Percentiles rank a stretch among this genome's conserved stretches.
These are phyloP conservation scores for Burhinus oedicnemus DNA, from an alignment of 2,113 vertebrate species.

Conservation along the genomic window DNA sequence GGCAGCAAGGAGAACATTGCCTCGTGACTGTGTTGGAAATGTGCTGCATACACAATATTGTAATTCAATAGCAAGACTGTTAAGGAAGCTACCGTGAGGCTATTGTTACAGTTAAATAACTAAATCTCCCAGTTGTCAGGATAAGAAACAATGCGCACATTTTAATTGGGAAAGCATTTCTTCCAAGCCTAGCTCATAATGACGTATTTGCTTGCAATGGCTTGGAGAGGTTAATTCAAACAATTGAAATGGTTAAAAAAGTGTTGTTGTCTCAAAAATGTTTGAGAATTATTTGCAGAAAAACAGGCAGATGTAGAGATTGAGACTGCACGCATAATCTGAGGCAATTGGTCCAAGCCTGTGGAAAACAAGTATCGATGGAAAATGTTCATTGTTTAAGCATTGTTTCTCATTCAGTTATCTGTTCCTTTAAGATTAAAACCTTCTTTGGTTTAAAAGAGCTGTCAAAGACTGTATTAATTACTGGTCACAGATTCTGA, in stretches of 20 bases:
- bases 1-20: not conserved
- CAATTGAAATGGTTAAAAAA: not conserved
- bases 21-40: not conserved
- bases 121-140: not conserved
- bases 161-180: not conserved
- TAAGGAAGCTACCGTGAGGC: not conserved
- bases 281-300: not conserved
- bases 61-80: not conserved
- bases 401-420: not conserved
- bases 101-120: not conserved
- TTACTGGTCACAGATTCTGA: not conserved
- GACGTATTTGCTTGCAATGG: not conserved
- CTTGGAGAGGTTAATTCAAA: not conserved
- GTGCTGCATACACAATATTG: not conserved
- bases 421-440: not conserved
- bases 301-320: not conserved
- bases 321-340: not conserved
- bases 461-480: not conserved
- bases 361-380: not conserved
- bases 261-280: not conserved
- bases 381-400: not conserved
- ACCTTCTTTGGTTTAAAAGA: not conserved
- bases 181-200: not conserved
- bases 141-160: not conserved
- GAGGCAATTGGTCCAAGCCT: not conserved